Percentiles rank a stretch among this genome's conserved stretches.
Evolutionary conservation across 2,888 invertebrate genomes (phyloP).

Genomic region (Dichetophora obliterata): DNA sequence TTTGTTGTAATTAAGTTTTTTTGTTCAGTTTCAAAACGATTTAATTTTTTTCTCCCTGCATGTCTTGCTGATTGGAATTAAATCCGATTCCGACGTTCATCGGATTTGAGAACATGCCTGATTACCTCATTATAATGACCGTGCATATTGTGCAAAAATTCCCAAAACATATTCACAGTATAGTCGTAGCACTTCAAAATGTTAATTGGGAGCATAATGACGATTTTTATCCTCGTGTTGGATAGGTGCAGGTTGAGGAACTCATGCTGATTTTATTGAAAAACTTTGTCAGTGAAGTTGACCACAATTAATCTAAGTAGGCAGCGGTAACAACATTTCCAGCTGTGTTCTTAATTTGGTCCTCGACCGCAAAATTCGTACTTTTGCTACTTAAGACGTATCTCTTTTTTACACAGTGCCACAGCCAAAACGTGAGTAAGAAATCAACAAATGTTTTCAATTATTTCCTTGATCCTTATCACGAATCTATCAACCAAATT

Average conservation of each 20-base stretch:
- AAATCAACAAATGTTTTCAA: too few relatives aligned
- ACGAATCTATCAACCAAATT: too few relatives aligned
- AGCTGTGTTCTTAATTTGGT: conserved; percentile 94
- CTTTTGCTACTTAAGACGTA: too few relatives aligned
- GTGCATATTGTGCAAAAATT: conserved; percentile 90
- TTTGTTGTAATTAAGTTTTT: too few relatives aligned
- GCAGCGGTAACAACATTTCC: conserved; percentile 88
- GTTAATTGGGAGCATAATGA: conserved; percentile 94
- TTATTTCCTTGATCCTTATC: too few relatives aligned
- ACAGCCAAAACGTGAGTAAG: too few relatives aligned
- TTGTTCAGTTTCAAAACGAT: too few relatives aligned
- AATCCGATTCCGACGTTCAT: background rate
- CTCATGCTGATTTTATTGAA: conserved; percentile 89
- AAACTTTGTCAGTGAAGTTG: conserved; percentile 87
- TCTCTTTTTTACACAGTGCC: too few relatives aligned
- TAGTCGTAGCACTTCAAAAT: conserved; percentile 94
- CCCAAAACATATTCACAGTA: conserved; percentile 88
- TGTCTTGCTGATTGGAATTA: too few relatives aligned
- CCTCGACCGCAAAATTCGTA: conserved; percentile 98
- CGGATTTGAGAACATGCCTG: background rate
- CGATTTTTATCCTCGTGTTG: conserved; percentile 95
- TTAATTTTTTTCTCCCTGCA: too few relatives aligned
- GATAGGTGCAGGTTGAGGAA: conserved; percentile 93
- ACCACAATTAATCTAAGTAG: conserved; percentile 96
- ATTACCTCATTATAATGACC: conserved; percentile 95